A percentile compares a stretch with the other conserved stretches of the same genome.
These are phyloP conservation scores for Limnephilus rhombicus DNA, from an alignment of 2,888 invertebrate species.

Conservation along the genomic window DNA sequence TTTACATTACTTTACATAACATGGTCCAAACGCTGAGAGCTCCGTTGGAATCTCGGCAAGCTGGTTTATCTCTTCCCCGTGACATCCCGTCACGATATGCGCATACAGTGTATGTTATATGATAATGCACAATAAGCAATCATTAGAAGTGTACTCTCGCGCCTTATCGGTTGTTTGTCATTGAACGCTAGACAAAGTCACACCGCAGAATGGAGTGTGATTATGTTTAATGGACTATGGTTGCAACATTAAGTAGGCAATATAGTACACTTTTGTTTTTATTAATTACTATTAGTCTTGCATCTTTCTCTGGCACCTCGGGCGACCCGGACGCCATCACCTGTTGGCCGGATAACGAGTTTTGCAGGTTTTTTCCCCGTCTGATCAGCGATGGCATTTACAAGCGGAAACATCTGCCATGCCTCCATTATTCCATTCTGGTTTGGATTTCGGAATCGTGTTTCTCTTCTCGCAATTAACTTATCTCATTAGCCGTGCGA, in stretches of 20 bases:
- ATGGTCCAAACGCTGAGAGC: no score
- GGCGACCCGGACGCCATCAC: not conserved
- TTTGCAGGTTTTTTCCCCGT: slow-evolving; percentile 7
- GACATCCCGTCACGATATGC: no score
- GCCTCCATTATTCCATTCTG: not conserved
- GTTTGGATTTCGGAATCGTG: slow-evolving; percentile 1
- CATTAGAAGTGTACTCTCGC: not conserved
- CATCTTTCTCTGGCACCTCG: slow-evolving; percentile 19
- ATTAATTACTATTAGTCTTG: not conserved
- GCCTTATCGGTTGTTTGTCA: slow-evolving; percentile 3
- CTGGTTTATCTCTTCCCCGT: no score
- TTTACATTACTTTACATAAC: not conserved
- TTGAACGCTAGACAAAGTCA: no score
- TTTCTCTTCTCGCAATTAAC: not conserved
- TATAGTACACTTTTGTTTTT: not conserved
- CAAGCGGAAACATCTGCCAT: slow-evolving; percentile 49
- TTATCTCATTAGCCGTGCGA: not conserved
- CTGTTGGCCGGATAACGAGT: not conserved
- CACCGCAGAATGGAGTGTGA: not conserved
- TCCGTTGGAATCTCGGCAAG: no score
- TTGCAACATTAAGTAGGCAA: no score
- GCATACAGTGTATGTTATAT: no score
- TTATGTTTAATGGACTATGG: not conserved
- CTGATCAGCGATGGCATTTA: slow-evolving; percentile 9
- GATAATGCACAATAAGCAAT: no score